Percentiles rank a stretch among this genome's conserved stretches.
These are phyloP conservation scores for Tyrannus savana DNA, from an alignment of 2,113 vertebrate species.

Conservation along the genomic window DNA sequence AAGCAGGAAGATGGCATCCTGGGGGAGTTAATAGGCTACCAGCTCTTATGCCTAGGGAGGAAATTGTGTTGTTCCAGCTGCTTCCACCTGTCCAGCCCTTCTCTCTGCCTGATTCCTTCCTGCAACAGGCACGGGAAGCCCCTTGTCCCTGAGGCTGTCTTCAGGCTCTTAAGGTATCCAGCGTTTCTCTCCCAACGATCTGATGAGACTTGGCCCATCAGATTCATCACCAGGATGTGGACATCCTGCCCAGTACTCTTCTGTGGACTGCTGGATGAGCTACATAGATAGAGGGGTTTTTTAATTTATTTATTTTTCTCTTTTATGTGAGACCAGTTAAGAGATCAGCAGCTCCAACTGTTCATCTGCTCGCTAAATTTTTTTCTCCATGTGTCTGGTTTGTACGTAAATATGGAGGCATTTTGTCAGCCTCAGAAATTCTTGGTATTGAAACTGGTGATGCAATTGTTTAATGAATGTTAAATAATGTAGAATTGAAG, in stretches of 20 bases:
- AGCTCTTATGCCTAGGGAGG: not conserved
- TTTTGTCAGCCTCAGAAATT: not conserved
- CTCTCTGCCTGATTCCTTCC: not conserved
- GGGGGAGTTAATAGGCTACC: not conserved
- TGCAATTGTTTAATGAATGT: not conserved
- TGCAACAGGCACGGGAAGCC: not conserved
- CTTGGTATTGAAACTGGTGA: not conserved
- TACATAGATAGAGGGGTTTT: rapidly evolving
- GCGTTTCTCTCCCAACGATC: not conserved
- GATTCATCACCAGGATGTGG: not conserved
- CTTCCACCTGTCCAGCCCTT: not conserved
- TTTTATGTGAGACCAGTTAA: not conserved
- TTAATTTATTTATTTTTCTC: not conserved
- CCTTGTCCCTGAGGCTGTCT: not conserved
- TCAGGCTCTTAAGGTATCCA: not conserved
- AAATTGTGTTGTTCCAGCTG: not conserved
- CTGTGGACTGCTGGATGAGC: not conserved
- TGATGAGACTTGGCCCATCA: not conserved
- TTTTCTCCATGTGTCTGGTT: rapidly evolving
- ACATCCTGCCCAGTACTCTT: not conserved
- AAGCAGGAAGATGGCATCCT: not conserved
- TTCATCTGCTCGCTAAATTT: not conserved
- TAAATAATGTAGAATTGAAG: not conserved
- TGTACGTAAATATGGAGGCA: not conserved
- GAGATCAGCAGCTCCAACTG: not conserved